Evolutionary conservation across 2,797 vertebrate genomes (phyloP).

Genomic region (Adelosebastes latens): DNA sequence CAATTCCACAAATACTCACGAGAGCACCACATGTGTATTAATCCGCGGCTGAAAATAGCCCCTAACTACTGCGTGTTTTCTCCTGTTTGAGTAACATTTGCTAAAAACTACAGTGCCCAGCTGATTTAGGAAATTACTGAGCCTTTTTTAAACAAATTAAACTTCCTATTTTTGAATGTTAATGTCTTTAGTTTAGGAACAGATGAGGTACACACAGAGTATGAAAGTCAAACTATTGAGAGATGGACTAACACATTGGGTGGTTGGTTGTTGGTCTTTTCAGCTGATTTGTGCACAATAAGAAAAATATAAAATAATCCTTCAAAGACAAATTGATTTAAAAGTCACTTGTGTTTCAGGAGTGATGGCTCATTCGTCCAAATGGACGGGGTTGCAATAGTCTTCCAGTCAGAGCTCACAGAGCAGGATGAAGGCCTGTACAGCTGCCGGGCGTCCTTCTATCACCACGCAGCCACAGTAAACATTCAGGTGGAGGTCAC

Average conservation of each 20-base stretch:
- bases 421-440: constrained; percentile 69
- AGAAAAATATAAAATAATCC: not conserved
- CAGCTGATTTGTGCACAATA: not conserved
- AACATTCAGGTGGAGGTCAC: constrained; percentile 75
- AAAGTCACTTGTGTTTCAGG: constrained; percentile 54
- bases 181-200: not conserved
- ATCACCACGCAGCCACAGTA: constrained; percentile 71
- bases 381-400: constrained; percentile 56
- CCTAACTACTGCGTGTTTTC: not conserved
- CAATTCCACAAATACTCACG: not conserved
- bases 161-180: not conserved
- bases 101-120: not conserved
- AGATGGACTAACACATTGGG: not conserved
- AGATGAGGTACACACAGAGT: not conserved
- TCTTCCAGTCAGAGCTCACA: constrained; percentile 61
- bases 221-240: not conserved
- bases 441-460: constrained; percentile 76
- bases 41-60: not conserved
- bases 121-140: not conserved
- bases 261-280: not conserved
- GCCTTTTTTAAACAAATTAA: not conserved
- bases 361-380: constrained; percentile 63
- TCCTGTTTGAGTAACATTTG: not conserved
- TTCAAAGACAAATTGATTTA: not conserved
- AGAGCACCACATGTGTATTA: not conserved